phyloP scores from a whole-genome alignment of 2,888 invertebrate genomes.

The Lasioglossum vierecki region DNA sequence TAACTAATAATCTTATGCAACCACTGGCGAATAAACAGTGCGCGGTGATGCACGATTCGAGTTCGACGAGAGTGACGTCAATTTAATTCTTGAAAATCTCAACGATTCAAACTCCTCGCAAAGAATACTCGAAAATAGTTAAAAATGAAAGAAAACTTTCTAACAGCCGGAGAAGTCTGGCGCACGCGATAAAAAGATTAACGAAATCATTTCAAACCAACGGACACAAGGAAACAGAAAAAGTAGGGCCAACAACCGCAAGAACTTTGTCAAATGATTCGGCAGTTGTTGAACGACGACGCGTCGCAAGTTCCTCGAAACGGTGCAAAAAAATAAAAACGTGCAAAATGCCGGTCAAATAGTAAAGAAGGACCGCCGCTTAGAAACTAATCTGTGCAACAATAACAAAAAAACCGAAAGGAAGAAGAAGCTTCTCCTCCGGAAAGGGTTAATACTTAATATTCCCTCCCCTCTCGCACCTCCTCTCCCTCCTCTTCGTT shows the following conservation, averaged over 20 bases:
- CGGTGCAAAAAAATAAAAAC: not conserved
- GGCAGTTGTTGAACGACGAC: not conserved
- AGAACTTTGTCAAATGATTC: not conserved
- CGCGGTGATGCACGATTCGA: not conserved
- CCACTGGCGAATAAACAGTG: not conserved
- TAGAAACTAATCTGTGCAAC: not conserved
- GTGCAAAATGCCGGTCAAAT: not conserved
- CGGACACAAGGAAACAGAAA: not conserved
- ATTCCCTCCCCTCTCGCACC: slow-evolving; percentile 35
- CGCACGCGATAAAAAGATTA: not conserved
- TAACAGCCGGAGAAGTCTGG: not conserved
- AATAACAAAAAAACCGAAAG: slow-evolving; percentile 3
- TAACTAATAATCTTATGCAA: not conserved
- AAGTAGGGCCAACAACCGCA: too few species aligned
- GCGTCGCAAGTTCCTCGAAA: not conserved
- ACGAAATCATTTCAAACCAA: not conserved
- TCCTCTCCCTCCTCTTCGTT: slow-evolving; percentile 40
- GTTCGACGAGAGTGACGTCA: not conserved
- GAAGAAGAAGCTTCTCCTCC: not conserved
- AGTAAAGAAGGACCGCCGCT: not conserved
- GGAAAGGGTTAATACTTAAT: slow-evolving; percentile 12
- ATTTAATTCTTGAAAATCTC: not conserved
- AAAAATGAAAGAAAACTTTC: not conserved
- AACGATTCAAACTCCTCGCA: not conserved
- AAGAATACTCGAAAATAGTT: not conserved